Evolutionary conservation across 2,113 vertebrate species (phyloP), one percentile per base, ranked within the genome.

Genomic region (Alligator mississippiensis): DNA sequence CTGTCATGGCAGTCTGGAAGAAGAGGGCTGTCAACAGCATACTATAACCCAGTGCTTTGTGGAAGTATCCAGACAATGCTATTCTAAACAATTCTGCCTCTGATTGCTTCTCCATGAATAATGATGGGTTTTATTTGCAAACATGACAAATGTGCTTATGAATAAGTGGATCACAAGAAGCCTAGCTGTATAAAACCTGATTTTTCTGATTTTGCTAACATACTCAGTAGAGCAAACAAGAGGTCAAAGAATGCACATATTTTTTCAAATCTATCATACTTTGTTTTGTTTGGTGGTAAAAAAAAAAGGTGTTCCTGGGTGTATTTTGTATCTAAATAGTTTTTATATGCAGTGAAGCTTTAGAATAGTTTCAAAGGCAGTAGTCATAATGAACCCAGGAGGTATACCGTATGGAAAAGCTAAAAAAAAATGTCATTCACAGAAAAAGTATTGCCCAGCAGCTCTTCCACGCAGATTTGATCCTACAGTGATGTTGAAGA

Each of bases 401-500:
- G 34, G 21, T 14, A 74, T 30, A 25, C 22, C 38, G 19, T 7
- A 74, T 38, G 34, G 34, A 30, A 74, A 74, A 74, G 47, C 34
- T 34, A 47, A 47, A 72, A 24, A 7, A 22, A 30, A 25, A 38
- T 11, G 77, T 13, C 66, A 15, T 90, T 76, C 80, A 84, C n/a
- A 66, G 77, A 81, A 85, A 68, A 28, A n/a, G 15, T 28, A 15
- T 19, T 79, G 38, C 57, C 74, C 25, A 24, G 28, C 28, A 57
- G 38, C 22, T 72, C 54, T 30, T 13, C 18, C 11, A 47, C 2
- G 5, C 25, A 55, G 24, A 30, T 82, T 84, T 78, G 82, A 95
- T 80, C 88, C 57, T 80, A 15, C 76, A 82, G 70, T 82, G 84
- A 88, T 77, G 94, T 54, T 94, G 75, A 88, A 92, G 90, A 94